phyloP scores from a whole-genome alignment of 2,113 vertebrate species.

The Chaetura pelagica region DNA sequence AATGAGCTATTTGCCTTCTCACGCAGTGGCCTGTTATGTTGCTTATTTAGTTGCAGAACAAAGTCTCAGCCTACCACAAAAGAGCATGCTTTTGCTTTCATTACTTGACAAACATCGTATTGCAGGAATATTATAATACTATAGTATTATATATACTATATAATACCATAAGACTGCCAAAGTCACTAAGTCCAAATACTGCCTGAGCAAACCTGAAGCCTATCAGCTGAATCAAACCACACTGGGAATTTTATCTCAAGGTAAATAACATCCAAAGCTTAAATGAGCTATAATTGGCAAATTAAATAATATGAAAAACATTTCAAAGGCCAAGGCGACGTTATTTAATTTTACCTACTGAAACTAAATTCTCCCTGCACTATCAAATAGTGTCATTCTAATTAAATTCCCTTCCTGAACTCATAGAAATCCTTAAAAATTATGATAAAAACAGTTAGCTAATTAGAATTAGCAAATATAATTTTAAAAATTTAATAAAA shows the following conservation, averaged over 20 bases:
- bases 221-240: background rate
- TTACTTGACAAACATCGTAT: no score
- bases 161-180: background rate
- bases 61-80: no score
- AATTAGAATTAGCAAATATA: conserved; percentile 36
- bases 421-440: conserved; percentile 43
- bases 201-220: background rate
- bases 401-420: conserved; percentile 37
- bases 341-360: conserved; percentile 58
- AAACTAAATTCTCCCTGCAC: conserved; percentile 36
- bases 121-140: no score
- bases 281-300: conserved; percentile 40
- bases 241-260: background rate
- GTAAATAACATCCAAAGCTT: conserved; percentile 29
- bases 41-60: no score
- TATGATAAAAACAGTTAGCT: conserved; percentile 12
- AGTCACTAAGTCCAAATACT: background rate
- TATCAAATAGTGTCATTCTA: conserved; percentile 48
- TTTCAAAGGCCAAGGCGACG: background rate
- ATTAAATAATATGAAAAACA: conserved; percentile 62
- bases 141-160: no score
- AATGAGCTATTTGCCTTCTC: background rate
- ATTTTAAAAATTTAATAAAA: conserved; percentile 2
- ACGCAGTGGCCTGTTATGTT: no score
- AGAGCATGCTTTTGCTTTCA: no score